Evolutionary conservation across 2,797 vertebrate species (phyloP).

Genomic region (Momotus momota): DNA sequence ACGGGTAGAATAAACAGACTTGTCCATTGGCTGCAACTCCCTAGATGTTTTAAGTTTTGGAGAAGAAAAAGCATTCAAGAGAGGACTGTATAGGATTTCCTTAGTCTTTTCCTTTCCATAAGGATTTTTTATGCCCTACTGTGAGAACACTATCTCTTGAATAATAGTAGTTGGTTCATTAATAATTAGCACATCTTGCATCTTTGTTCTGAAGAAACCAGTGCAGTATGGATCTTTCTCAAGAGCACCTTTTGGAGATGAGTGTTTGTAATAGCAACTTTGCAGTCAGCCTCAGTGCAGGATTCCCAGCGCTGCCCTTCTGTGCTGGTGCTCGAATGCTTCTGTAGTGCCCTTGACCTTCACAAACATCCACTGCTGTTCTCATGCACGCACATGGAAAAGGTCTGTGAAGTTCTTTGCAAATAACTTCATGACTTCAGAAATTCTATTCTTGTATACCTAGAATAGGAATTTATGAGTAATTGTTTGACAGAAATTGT

Average conservation of each 20-base stretch:
- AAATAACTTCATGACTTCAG: neutral
- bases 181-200: neutral
- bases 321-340: neutral
- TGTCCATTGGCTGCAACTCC: neutral
- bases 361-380: neutral
- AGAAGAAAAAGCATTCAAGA: neutral
- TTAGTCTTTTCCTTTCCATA: neutral
- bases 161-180: neutral
- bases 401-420: neutral
- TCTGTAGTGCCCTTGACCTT: neutral
- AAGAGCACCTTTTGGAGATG: neutral
- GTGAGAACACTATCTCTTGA: neutral
- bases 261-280: neutral
- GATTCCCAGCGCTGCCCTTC: neutral
- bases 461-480: neutral
- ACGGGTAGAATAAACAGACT: neutral
- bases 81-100: neutral
- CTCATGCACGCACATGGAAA: rapidly evolving
- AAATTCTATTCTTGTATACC: neutral
- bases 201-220: neutral
- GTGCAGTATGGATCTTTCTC: neutral
- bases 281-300: neutral
- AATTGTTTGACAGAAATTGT: neutral
- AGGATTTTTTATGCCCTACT: neutral
- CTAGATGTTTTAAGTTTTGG: neutral